Base-by-base conservation (phyloP, 2,113 vertebrate genomes). In the Procapra przewalskii region DNA sequence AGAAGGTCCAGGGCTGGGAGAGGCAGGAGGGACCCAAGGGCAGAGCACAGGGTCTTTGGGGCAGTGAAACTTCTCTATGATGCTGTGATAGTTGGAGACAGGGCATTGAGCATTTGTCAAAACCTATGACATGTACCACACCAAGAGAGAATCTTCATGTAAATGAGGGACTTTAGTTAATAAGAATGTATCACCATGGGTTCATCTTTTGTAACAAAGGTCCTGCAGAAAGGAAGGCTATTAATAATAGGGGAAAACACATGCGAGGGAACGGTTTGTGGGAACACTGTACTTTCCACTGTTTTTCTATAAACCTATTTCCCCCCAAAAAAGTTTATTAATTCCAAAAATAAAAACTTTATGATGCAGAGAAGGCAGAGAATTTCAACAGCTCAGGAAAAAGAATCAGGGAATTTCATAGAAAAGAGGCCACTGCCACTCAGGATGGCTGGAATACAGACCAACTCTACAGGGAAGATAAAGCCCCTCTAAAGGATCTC, bases 241-340 rank as follows among this genome's bases (percentile, higher is more conserved):
- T 5, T 85, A 27, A 52, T 16, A 1, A 7, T 2, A 5, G 64
- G 21, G 59, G 29, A n/a, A 23, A 14, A 6, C 5, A 36, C 12
- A 9, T 1, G 29, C n/a, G 9, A 3, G 45, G 14, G 17, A 40
- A 27, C 2, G 10, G 31, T 10, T 2, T 43, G 6, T 0, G 15
- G 50, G 77, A 31, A 16, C 33, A 16, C 60, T 14, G 40, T 14
- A 27, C 81, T 52, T 64, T 6, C 16, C n/a, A 13, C 31, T 50
- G 17, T n/a, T 25, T 59, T 88, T 50, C 91, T n/a, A 40, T 23
- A 6, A 13, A 57, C 57, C n/a, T 84, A 43, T 40, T 6, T 7
- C 48, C 52, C 67, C 31, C 2, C 7, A 0, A 29, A 85, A 45
- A 54, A 19, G 54, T 12, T n/a, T 43, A 29, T 67, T 48, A 45